These are phyloP conservation scores for Epizoanthus illoricatus DNA, from an alignment of 92 coral and sea anemone species.

Conservation along the genomic window DNA sequence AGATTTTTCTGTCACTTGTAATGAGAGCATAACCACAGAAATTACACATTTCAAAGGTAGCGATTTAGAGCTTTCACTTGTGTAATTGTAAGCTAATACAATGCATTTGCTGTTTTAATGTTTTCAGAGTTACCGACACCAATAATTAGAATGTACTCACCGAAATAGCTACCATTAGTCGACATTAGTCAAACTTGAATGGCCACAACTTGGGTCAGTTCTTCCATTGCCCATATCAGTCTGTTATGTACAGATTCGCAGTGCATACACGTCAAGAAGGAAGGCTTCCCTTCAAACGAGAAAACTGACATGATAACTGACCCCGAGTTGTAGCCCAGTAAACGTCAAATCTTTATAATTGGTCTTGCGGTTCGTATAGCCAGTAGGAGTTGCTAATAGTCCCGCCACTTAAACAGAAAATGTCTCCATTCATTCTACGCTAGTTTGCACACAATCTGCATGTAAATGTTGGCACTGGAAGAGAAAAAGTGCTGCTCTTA, in stretches of 20 bases:
- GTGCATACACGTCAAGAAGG: too few species aligned
- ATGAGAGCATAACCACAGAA: neutral
- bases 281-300: neutral
- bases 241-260: neutral
- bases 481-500: neutral
- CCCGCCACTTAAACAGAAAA: neutral
- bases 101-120: neutral
- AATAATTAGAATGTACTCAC: constrained; percentile 12
- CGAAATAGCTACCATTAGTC: neutral
- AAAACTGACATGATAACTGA: neutral
- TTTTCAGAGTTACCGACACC: neutral
- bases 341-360: neutral
- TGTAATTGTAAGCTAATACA: neutral
- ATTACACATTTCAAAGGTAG: neutral
- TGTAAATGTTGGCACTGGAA: neutral
- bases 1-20: neutral
- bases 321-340: neutral
- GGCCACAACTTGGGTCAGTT: neutral
- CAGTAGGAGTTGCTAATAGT: neutral
- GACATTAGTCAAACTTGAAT: neutral
- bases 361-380: neutral
- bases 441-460: neutral
- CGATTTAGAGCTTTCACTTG: neutral
- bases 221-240: neutral
- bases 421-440: neutral